Evolutionary conservation across 2,113 vertebrate species (phyloP), one percentile per base, ranked within the genome.

Genomic region (Hydrolagus affinis): DNA sequence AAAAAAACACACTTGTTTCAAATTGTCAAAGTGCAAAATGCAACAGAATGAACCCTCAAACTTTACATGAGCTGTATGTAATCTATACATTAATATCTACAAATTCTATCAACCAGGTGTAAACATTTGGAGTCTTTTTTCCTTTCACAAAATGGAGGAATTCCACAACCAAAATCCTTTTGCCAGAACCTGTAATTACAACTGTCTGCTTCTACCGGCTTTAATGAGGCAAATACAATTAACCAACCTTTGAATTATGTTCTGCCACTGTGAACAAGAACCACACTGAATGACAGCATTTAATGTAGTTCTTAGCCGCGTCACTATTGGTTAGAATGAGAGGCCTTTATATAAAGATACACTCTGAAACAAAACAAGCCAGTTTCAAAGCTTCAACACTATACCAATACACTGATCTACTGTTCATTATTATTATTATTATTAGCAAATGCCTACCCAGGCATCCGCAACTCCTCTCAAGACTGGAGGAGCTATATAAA

Each of bases 21-120:
- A 83, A 66, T 66, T 57, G 14, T 80, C 77, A 80, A 80, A 80
- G 77, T 80, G 78, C 78, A 83, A 83, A 68, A 66, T 68, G 8
- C 62, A 83, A 83, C 25, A 12, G 62, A 83, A 60, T 68, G 30
- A 83, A 66, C 28, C 21, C 32, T 66, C 28, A 83, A 25, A 64
- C 64, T 30, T 3, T 66, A 66, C 59, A 32, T 28, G 66, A 83
- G 28, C 60, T 66, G 25, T 19, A 66, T 66, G n/a, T 30, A 25
- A 83, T 66, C 78, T 83, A 64, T 68, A 68, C 62, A 64, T 59
- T 66, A 66, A 7, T 28, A 23, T 83, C 60, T 66, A 30, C 66
- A 66, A 83, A 83, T 83, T 32, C 19, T 83, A 83, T 83, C 60
- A 30, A 14, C 9, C 60, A 83, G 28, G 77, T 83, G 77, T 83